Base-by-base conservation (phyloP, 2,888 invertebrate genomes). In the Amphipoea lucens region DNA sequence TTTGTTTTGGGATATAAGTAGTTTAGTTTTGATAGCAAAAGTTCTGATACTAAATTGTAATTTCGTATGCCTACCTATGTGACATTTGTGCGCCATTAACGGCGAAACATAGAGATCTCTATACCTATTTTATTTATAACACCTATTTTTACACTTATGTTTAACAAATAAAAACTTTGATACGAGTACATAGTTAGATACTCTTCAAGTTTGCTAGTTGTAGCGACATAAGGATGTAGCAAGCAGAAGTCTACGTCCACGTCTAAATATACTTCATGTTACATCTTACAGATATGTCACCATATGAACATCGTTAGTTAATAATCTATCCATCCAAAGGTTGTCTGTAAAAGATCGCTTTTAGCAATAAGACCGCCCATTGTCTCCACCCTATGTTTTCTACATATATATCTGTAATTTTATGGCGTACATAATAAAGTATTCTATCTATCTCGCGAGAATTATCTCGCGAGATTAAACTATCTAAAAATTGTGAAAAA, bases 191-290 rank as follows among this genome's bases (percentile, higher is more conserved):
- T 11, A 54, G 20, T 5, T 20, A 67, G 14, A 1, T 51, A 23
- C 54, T 82, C 29, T 29, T 68, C n/a, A 71, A 63, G 62, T 77
- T 78, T 83, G 71, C 54, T 71, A 12, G 7, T 63, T 68, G 62
- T 14, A 72, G 78, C 71, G 78, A 23, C 6, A 77, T 77, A 81
- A 76, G 17, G 76, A n/a, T 23, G 76, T 54, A n/a, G 45, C 23
- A 11, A 76, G 23, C 23, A 23, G 40, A 57, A 42, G 2, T 81
- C 14, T 66, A 66, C 42, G 14, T 67, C 14, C 40, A 40, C 0
- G 11, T 68, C 5, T 80, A 45, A 71, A 67, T 57, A 57, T n/a
- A 45, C 23, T 0, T 66, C 36, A 36, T 17, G 14, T 36, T 4
- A n/a, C 42, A 54, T 40, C 7, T n/a, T 5, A 20, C 14, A 54